Base-by-base conservation (phyloP, 1,140 invertebrate genomes). In the Macrocentrus cingulum region DNA sequence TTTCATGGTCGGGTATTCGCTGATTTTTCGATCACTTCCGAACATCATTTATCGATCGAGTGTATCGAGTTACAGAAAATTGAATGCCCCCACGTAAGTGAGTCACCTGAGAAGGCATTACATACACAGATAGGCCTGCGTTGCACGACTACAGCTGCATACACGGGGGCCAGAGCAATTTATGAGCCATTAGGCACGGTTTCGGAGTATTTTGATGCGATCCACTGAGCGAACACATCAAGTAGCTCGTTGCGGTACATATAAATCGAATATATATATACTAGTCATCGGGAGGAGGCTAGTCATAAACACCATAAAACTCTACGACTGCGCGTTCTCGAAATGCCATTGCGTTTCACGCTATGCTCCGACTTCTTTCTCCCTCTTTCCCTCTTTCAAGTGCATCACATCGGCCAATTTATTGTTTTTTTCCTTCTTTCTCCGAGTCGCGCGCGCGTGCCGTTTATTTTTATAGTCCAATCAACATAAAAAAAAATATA, bases 171-270 rank as follows among this genome's bases (percentile, higher is more conserved):
- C 29, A 25, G 62, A 48, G 45, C 69, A 72, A 71, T 73, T 73
- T 67, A 71, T 54, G 66, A 63, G 50, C 68, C 63, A 68, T 72
- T 72, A 71, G 59, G 48, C 55, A 57, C 60, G 62, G 29, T 51
- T 49, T 23, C 8, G 25, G 8, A 49, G 25, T 34, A 48, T 55
- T 59, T 60, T 62, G 55, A 64, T 61, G 62, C 44, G 59, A 66
- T 54, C 44, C 20, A 46, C 25, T n/a, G n/a, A n/a, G 18, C 49
- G 18, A 3, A 39, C 36, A 15, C 36, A 39, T n/a, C n/a, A n/a
- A n/a, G n/a, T n/a, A n/a, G 13, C 36, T 3, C 13, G 29, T 34
- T 34, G 36, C 36, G 19, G 9, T 8, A 22, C 29, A 29, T 48
- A 48, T 22, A 25, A 46, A 22, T 23, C n/a, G 22, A 22, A 46